Evolutionary conservation across 2,113 vertebrate species (phyloP), one percentile per base, ranked within the genome.

Genomic region (Pteropus alecto): DNA sequence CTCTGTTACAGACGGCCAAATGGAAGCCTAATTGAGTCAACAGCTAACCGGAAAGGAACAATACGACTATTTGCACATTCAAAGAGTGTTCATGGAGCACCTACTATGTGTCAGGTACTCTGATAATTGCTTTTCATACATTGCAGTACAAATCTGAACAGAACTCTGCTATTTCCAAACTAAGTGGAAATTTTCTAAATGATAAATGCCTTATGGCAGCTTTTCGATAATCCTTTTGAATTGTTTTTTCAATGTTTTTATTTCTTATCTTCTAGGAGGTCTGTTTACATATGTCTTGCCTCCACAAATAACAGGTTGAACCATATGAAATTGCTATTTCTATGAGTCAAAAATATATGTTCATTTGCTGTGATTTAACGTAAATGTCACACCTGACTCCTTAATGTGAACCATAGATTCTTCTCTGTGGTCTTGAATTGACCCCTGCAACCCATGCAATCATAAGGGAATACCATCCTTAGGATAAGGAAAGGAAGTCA

Each of bases 281-380:
- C 65, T 71, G n/a, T 71, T 93, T 51, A 90, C 35, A 43, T 48
- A 48, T 22, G 74, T 38, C 73, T 95, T 61, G 8, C 65, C 60
- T 97, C 67, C 38, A 61, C 38, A 67, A 33, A 35, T 94, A 77
- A 28, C 60, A 81, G 30, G 3, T 84, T 77, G 56, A 77, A 68
- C n/a, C 41, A 9, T 43, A 81, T 30, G 19, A 94, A 96, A 90
- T 13, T 85, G 41, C 33, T 74, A 0, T 79, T 70, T 54, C 51
- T 84, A 0, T 58, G 65, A 87, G 18, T 79, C 63, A 90, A 79
- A 95, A 70, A 30, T 90, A 2, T 6, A 46, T 93, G 58, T 56
- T 91, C 22, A 61, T 68, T 96, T 96, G 35, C 65, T 87, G 24
- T 67, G 56, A 82, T 73, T 95, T 86, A 87, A 87, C 54, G 83